Percentiles rank a stretch among this genome's conserved stretches.
Conservation (phyloP, 1,140 invertebrate species). For the Trichonephila clavipes region DNA sequence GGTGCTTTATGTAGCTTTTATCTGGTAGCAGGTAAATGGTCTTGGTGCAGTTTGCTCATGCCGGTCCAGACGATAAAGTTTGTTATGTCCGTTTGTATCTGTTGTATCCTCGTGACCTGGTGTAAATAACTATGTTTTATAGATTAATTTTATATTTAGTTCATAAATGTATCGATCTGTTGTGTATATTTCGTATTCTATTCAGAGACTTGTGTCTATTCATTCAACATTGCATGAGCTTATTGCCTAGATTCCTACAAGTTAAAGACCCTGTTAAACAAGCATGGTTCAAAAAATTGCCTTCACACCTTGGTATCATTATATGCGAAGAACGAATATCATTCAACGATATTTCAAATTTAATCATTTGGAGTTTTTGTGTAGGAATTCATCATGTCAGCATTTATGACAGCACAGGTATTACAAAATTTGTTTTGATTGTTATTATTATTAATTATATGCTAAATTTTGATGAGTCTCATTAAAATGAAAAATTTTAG, state of each 20-base stretch:
- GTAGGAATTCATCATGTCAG: slow-evolving; percentile 63
- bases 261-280: slow-evolving; percentile 33
- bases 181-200: slow-evolving; percentile 33
- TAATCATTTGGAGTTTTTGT: slow-evolving; percentile 68
- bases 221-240: slow-evolving; percentile 45
- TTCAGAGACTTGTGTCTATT: slow-evolving; percentile 48
- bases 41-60: slow-evolving; percentile 22
- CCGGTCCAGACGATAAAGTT: slow-evolving; percentile 38
- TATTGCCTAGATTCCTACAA: slow-evolving; percentile 51
- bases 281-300: slow-evolving; percentile 32
- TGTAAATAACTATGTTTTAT: slow-evolving; percentile 61
- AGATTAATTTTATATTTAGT: slow-evolving; percentile 52
- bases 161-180: slow-evolving; percentile 54
- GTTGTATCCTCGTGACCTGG: slow-evolving; percentile 31
- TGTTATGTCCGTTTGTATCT: slow-evolving; percentile 20
- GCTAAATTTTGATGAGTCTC: too few relatives aligned
- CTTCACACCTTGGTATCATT: slow-evolving; percentile 56
- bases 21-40: slow-evolving; percentile 8
- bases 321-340: slow-evolving; percentile 58
- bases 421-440: neutral
- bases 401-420: slow-evolving; percentile 67
- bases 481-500: too few relatives aligned
- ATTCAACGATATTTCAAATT: slow-evolving; percentile 57
- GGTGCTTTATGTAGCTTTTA: neutral
- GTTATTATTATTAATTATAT: neutral